Base-by-base conservation (phyloP, 2,888 invertebrate species). In the Drosophila merina region DNA sequence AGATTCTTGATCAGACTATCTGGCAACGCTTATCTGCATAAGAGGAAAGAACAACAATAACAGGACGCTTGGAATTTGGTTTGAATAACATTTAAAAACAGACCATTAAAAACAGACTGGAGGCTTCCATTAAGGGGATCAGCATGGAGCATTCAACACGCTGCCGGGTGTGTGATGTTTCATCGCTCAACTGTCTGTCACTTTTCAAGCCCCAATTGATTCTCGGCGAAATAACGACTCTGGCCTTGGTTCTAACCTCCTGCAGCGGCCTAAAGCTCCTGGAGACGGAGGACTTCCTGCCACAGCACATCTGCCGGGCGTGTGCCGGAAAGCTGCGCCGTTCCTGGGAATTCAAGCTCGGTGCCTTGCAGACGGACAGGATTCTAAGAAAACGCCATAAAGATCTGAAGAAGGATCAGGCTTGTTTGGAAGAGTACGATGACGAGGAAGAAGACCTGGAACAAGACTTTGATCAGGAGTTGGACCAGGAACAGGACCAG, bases 161-260 rank as follows among this genome's bases (percentile, higher is more conserved):
- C 5, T 92, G 92, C 49, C 89, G 92, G 1, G 75, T 86, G 1
- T 92, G 92, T 68, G 67, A 91, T 52, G 57, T 36, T 1, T 77
- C 86, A 31, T 85, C 87, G 2, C 52, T 67, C 5, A 74, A 88
- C 6, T 84, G 86, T 38, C 74, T 85, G 31, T 81, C 83, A 1
- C 77, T 92, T 2, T 88, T 83, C 59, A 79, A 87, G 38, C 71
- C 78, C 1, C 88, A 89, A 0, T 59, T 84, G 45, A 62, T 91
- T 12, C 74, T 86, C 71, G 90, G 88, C 6, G 88, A 90, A 51
- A 60, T 84, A n/a, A 90, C 86, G 8, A 91, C 90, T n/a, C 64
- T 91, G 40, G 89, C 89, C 5, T 71, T 74, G 2, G 76, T 90
- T 71, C 67, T 92, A 10, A 62, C 56, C 28, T 88, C 88, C 48